Conservation (phyloP, 2,888 invertebrate species). For the Mesorhabditis belari region DNA sequence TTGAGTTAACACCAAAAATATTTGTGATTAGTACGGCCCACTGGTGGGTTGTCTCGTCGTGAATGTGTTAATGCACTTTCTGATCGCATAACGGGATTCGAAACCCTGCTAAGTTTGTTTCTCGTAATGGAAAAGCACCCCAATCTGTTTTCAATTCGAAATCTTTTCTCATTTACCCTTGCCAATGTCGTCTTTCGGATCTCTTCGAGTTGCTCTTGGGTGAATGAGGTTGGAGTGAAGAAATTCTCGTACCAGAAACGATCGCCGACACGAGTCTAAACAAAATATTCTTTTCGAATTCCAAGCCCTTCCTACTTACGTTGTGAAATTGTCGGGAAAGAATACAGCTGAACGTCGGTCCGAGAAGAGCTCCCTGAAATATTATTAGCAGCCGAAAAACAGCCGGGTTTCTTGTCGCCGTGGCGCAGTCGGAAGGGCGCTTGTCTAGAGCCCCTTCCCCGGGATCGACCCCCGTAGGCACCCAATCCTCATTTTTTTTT, state of each 20-base stretch:
- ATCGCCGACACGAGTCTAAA: slow-evolving; percentile 40
- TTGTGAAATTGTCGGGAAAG: slow-evolving; percentile 47
- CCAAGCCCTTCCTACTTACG: slow-evolving; percentile 10
- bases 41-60: too few relatives aligned
- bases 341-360: slow-evolving; percentile 51
- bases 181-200: slow-evolving; percentile 47
- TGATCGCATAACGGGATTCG: too few relatives aligned
- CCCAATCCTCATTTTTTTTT: not conserved
- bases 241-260: slow-evolving; percentile 55
- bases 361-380: slow-evolving; percentile 34
- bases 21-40: too few relatives aligned
- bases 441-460: too few relatives aligned
- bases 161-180: not conserved
- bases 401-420: too few relatives aligned
- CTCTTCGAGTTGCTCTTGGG: slow-evolving; percentile 45
- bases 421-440: too few relatives aligned
- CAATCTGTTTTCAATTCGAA: not conserved
- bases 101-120: slow-evolving; percentile 31
- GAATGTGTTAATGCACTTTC: too few relatives aligned
- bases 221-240: slow-evolving; percentile 48
- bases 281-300: not conserved
- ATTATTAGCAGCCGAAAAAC: too few relatives aligned
- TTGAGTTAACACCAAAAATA: too few relatives aligned
- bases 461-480: not conserved
- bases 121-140: slow-evolving; percentile 5